Conservation (phyloP, 1,140 invertebrate genomes). For the Oryzaephilus surinamensis region DNA sequence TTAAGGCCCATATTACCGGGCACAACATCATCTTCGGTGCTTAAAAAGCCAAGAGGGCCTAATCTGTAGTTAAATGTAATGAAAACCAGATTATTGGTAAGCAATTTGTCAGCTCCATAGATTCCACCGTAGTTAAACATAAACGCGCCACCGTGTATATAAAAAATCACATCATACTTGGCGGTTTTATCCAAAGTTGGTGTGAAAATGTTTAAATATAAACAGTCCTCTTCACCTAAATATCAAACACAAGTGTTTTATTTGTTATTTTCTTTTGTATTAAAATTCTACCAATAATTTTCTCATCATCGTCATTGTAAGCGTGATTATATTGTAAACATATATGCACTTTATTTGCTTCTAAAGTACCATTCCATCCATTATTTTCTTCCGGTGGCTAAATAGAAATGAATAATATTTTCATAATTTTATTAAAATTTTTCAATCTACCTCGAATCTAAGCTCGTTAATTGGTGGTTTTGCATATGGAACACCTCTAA, state of each 20-base stretch:
- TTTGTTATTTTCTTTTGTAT: not conserved
- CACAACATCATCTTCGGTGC: slow-evolving; percentile 28
- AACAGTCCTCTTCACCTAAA: slow-evolving; percentile 43
- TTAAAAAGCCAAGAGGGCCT: slow-evolving; percentile 38
- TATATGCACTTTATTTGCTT: slow-evolving; percentile 18
- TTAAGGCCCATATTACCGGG: slow-evolving; percentile 48
- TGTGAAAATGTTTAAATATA: slow-evolving; percentile 44
- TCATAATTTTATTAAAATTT: slow-evolving; percentile 4
- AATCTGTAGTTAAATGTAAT: slow-evolving; percentile 56
- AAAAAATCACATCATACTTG: slow-evolving; percentile 40
- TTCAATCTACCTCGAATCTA: slow-evolving; percentile 24
- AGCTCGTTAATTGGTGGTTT: slow-evolving; percentile 22
- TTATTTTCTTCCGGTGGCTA: slow-evolving; percentile 17
- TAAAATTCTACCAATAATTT: slow-evolving; percentile 20
- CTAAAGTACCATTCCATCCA: slow-evolving; percentile 24
- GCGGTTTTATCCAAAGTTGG: slow-evolving; percentile 21
- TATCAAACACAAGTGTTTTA: not conserved
- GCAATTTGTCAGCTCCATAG: slow-evolving; percentile 44
- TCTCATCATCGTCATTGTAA: slow-evolving; percentile 15
- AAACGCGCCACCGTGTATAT: slow-evolving; percentile 50
- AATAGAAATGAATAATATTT: slow-evolving; percentile 15
- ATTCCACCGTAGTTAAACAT: slow-evolving; percentile 36
- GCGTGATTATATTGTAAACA: slow-evolving; percentile 29
- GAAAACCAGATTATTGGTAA: slow-evolving; percentile 48
- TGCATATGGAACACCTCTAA: slow-evolving; percentile 24